A percentile compares a stretch with the other conserved stretches of the same genome.
Evolutionary conservation across 2,797 vertebrate species (phyloP).

Genomic region (Alcedo atthis): DNA sequence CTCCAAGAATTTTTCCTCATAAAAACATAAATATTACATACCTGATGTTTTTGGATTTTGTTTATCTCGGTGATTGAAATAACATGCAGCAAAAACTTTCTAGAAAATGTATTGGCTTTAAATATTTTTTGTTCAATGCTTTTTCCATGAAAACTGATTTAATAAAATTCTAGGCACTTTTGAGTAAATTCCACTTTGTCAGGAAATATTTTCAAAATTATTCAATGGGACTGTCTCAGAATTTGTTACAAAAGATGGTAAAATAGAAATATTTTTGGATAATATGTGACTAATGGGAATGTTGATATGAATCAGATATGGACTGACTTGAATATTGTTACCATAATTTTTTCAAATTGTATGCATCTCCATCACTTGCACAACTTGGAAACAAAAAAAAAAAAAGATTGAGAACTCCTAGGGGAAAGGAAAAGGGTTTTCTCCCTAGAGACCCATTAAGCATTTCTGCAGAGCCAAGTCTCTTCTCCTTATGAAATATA

Average conservation of each 20-base stretch:
- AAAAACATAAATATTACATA: too few species aligned
- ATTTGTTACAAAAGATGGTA: neutral
- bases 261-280: neutral
- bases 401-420: neutral
- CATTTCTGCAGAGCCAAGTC: neutral
- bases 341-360: neutral
- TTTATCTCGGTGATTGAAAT: neutral
- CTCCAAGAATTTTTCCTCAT: too few species aligned
- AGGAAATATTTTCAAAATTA: neutral
- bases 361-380: neutral
- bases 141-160: neutral
- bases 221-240: neutral
- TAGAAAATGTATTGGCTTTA: neutral
- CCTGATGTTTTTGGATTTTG: too few species aligned
- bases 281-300: too few species aligned
- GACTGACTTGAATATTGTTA: neutral
- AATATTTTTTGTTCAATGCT: neutral
- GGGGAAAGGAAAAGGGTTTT: neutral
- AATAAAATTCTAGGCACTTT: neutral
- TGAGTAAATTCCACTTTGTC: neutral
- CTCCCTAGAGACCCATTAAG: neutral
- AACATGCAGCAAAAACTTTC: neutral
- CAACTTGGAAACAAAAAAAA: neutral
- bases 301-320: neutral
- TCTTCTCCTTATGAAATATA: neutral